Evolutionary conservation across 2,113 vertebrate species (phyloP), one percentile per base, ranked within the genome.

Genomic region (Circaetus gallicus): DNA sequence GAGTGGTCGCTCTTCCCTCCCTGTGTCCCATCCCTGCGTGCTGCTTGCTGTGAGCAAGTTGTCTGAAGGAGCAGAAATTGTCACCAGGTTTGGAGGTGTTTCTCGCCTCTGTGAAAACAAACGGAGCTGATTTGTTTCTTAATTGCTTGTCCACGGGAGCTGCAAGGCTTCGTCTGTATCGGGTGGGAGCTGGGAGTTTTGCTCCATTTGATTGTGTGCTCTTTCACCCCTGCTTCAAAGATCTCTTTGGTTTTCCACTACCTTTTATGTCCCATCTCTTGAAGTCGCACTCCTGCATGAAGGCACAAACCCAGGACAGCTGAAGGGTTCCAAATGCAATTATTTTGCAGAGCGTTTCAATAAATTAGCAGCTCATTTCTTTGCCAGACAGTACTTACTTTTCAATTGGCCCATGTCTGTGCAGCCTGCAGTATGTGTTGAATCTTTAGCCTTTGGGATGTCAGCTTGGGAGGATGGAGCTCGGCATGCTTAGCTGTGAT

Each of bases 21-120:
- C 34, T 1, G 3, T 0, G 2, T 62, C 52, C 74, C 34, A 18
- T n/a, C 49, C 28, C 63, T 2, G 0, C 0, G 0, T 3, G 2
- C 63, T 36, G 32, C 76, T 42, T 17, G 34, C 56, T 47, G 24
- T 18, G 31, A 59, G 22, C 9, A 11, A 47, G 36, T 10, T 65
- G 31, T 56, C 36, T 58, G 42, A 74, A 89, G 84, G 59, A 82
- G 36, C 14, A 36, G 72, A 32, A 82, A 22, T 6, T 1, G 8
- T n/a, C 36, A 25, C 38, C 55, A 22, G 45, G 6, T 59, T 50
- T 71, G 61, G 56, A 79, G 89, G 36, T 47, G 47, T 87, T 82
- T 65, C 55, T 76, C 65, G 53, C 16, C 81, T 86, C 21, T 0
- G 0, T 22, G 86, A 36, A 63, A 71, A 69, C 65, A 76, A 79